Evolutionary conservation across 2,797 vertebrate species (phyloP), one percentile per base, ranked within the genome.

Genomic region (Eulemur coronatus): DNA sequence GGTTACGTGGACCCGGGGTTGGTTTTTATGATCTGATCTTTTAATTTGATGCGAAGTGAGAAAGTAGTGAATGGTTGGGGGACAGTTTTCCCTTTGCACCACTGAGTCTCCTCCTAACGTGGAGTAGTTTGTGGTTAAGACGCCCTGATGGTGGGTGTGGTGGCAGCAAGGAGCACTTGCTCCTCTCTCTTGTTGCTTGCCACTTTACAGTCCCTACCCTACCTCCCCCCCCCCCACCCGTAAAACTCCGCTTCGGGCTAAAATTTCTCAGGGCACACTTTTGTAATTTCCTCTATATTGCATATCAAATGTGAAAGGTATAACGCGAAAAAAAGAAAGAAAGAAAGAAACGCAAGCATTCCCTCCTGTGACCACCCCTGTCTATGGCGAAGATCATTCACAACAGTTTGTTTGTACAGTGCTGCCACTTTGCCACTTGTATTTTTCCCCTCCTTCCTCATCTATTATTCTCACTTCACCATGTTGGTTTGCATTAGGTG

Each of bases 401-500:
- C 91, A 59, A 17, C 85, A 43, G 87, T 93, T 61, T 97, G 97
- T 97, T 97, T 97, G 91, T 94, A 92, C 98, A 91, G 97, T 96
- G 98, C 96, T 93, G 93, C 84, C 65, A 94, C 98, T 97, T 95
- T 9, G 33, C 63, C 63, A 35, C 63, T 67, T 67, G 63, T 20
- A 97, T 97, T 69, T 3, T 69, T 95, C 94, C 33, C 72, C 88
- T 33, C 92, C 63, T 52, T 35, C 72, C 35, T 87, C 88, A 95
- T 94, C 98, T 97, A 97, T 98, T 98, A 98, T 98, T 97, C 98
- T 98, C 98, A 93, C 97, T 98, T 97, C 97, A 98, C 95, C 98
- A 88, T 98, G 98, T 98, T 98, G 98, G 96, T 98, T 97, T 97
- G 98, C 96, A 98, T 98, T 98, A 98, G 97, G 98, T 97, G 98